phyloP scores from a whole-genome alignment of 2,113 vertebrate species.

The Lepus americanus region DNA sequence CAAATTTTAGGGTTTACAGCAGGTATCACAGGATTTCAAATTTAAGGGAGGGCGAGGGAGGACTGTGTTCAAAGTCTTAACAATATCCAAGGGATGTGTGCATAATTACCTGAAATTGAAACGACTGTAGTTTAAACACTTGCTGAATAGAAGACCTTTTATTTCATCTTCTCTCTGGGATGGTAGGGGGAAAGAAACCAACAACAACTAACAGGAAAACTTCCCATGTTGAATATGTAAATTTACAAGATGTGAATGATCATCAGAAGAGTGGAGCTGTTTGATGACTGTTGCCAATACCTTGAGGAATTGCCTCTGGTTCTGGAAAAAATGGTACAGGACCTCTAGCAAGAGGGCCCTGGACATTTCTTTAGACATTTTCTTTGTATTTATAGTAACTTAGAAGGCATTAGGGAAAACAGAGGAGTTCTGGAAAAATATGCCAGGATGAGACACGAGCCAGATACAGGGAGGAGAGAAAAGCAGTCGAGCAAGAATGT shows the following conservation, averaged over 20 bases:
- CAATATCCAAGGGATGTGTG: slow-evolving; percentile 70
- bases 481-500: not conserved
- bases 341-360: not conserved
- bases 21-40: slow-evolving; percentile 80
- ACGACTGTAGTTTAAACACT: slow-evolving; percentile 50
- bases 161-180: slow-evolving; percentile 51
- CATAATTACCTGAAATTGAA: slow-evolving; percentile 58
- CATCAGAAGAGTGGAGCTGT: not conserved
- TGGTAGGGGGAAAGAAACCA: not conserved
- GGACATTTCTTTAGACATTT: not conserved
- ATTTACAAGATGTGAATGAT: not conserved
- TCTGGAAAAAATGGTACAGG: not conserved
- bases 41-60: slow-evolving; percentile 37
- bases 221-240: not conserved
- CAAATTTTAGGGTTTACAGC: slow-evolving; percentile 79
- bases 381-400: not conserved
- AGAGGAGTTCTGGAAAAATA: not conserved
- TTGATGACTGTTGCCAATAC: not conserved
- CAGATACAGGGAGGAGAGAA: not conserved
- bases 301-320: not conserved
- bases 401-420: not conserved
- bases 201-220: slow-evolving; percentile 10
- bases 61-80: slow-evolving; percentile 66
- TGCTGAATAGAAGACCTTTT: slow-evolving; percentile 48
- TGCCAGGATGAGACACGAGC: not conserved